Evolutionary conservation across 2,113 vertebrate genomes (phyloP), one percentile per base, ranked within the genome.

Genomic region (Apus apus): DNA sequence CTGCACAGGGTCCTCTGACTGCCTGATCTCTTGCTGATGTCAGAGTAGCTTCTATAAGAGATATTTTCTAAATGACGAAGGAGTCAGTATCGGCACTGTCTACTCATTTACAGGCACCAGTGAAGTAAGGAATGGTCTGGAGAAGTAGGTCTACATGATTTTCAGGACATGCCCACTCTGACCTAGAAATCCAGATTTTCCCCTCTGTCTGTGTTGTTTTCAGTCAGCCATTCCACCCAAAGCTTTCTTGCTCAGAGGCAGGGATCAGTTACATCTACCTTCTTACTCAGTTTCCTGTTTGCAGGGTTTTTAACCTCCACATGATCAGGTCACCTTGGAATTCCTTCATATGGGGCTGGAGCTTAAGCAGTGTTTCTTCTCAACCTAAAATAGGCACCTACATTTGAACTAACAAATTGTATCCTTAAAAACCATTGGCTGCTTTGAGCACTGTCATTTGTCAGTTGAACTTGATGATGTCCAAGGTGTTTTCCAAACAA

Each of bases 241-340:
- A 67, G 1, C 3, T 43, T 67, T 27, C 12, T 25, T 50, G 13
- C n/a, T 60, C 30, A 38, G 15, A 15, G n/a, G 3, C 15, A 46
- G 12, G 13, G 21, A 67, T 34, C 7, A 53, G 32, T 9, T 34
- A 21, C 43, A 75, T 18, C n/a, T 2, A 0, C 0, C 1, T 64
- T 45, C 34, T 32, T 34, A 30, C 5, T 51, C 40, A 15, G 15
- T 17, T 40, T 1, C 8, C 6, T 15, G 4, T 26, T 13, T 46
- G 25, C 8, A 46, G 5, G 6, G 14, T 20, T 74, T 36, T 2
- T 54, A 43, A 15, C 15, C 15, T 64, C 43, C 66, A 9, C 3
- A 27, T n/a, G 23, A 61, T 54, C 45, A 17, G 13, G 7, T 43
- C 43, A 53, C 20, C 34, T 43, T 6, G 16, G 58, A 18, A 36